Percentiles rank a stretch among this genome's conserved stretches.
Conservation (phyloP, 2,888 invertebrate genomes). For the Eupithecia vulgata region DNA sequence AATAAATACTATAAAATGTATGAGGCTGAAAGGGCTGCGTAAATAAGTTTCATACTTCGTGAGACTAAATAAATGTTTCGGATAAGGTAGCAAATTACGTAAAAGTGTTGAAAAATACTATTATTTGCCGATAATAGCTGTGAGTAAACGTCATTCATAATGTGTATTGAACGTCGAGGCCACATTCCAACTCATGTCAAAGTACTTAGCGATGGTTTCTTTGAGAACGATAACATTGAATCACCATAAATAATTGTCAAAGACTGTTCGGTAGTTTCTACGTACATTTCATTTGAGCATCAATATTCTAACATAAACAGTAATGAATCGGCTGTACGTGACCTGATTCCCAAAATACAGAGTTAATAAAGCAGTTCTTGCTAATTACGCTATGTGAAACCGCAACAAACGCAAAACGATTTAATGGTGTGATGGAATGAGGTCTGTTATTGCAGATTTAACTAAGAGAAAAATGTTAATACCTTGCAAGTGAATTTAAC, state of each 20-base stretch:
- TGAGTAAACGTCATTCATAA: conserved; percentile 55
- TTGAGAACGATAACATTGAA: conserved; percentile 59
- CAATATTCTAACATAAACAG: conserved; percentile 48
- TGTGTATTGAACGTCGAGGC: conserved; percentile 62
- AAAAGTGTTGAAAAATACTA: conserved; percentile 43
- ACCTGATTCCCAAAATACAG: conserved; percentile 55
- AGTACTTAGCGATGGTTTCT: conserved; percentile 68
- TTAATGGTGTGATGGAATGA: conserved; percentile 54
- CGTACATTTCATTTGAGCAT: conserved; percentile 39
- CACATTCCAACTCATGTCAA: conserved; percentile 78
- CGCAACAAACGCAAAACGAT: conserved; percentile 59
- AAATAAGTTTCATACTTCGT: not conserved
- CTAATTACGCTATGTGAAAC: conserved; percentile 56
- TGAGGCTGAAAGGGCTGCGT: not conserved
- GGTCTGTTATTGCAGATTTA: conserved; percentile 57
- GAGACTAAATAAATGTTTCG: not conserved
- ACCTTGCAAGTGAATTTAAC: conserved; percentile 52
- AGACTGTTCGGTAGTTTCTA: conserved; percentile 10
- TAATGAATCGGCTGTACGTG: conserved; percentile 50
- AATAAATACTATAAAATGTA: not conserved
- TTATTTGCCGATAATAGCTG: conserved; percentile 67
- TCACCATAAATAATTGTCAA: conserved; percentile 23
- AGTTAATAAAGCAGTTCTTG: conserved; percentile 52
- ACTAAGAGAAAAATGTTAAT: conserved; percentile 48
- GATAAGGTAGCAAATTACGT: not conserved